Base-by-base conservation (phyloP, 1,140 invertebrate species). In the Ylistrum balloti region DNA sequence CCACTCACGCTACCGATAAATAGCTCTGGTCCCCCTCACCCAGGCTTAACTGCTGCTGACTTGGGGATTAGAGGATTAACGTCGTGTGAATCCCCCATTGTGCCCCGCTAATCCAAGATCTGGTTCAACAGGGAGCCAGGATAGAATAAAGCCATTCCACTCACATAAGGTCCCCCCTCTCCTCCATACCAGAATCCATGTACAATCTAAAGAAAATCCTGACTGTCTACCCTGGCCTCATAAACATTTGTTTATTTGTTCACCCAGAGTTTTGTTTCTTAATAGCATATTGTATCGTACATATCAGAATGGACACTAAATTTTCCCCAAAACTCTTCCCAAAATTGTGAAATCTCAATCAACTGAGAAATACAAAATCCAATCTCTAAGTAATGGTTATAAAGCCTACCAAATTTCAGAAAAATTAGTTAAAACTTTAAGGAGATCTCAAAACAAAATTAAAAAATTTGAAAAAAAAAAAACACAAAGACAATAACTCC, bases 21-120 rank as follows among this genome's bases (percentile, higher is more conserved):
- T 74, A 74, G 56, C 56, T 74, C 56, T 28, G 56, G 9, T 74
- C 56, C 56, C 56, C 56, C 56, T 74, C 56, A 74, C 56, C 56
- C 56, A 11, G 56, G 56, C 56, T 74, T 74, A 74, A 22, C n/a
- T n/a, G 56, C 56, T 74, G 56, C 56, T 74, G 56, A 74, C 56
- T 28, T n/a, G 28, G 56, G 56, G 56, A 74, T 74, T 74, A 74
- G 22, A n/a, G 56, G 22, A 74, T 74, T 74, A 74, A 74, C 56
- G 56, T 1, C 28, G 56, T 74, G 56, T 74, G 56, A 74, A 74
- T 74, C 56, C 56, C 56, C 56, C 56, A 74, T 74, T 74, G 56
- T 74, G 56, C 56, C 56, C 56, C 56, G 56, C 22, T 74, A 74
- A 74, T 74, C 56, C 56, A 74, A 1, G 56, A 74, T 74, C 56